These are phyloP conservation scores for Andrena fulva DNA, from an alignment of 2,888 invertebrate genomes.

Conservation along the genomic window DNA sequence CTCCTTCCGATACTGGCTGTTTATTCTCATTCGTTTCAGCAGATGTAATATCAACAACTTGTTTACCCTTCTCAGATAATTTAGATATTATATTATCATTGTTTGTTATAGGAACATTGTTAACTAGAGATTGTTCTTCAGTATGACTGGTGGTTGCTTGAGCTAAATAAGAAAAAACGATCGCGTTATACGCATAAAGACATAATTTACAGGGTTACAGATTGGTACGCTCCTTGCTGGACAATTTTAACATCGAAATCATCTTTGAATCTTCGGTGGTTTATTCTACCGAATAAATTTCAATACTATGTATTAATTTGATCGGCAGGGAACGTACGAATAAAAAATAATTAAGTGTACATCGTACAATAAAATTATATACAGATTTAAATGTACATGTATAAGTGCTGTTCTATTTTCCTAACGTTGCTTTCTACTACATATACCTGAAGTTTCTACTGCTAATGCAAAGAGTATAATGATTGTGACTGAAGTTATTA, in stretches of 20 bases:
- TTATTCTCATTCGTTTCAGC: slow-evolving; percentile 17
- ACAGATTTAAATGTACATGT: slow-evolving; percentile 7
- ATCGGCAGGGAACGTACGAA: not conserved
- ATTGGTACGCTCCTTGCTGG: slow-evolving; percentile 7
- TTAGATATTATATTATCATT: slow-evolving; percentile 33
- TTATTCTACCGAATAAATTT: not conserved
- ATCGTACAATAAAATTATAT: slow-evolving; percentile 13
- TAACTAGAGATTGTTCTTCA: slow-evolving; percentile 62
- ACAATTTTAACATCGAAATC: slow-evolving; percentile 5
- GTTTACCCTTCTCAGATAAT: slow-evolving; percentile 35
- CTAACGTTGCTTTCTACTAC: slow-evolving; percentile 14
- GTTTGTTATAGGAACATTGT: slow-evolving; percentile 51
- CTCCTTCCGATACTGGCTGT: slow-evolving; percentile 20
- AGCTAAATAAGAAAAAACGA: slow-evolving; percentile 57
- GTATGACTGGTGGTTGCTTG: slow-evolving; percentile 47
- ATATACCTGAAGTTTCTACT: slow-evolving; percentile 21
- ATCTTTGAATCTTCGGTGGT: not conserved
- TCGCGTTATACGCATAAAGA: slow-evolving; percentile 10
- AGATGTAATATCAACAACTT: slow-evolving; percentile 23
- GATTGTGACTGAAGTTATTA: slow-evolving; percentile 36
- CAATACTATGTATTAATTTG: slow-evolving; percentile 12
- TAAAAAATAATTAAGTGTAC: slow-evolving; percentile 3
- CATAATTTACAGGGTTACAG: slow-evolving; percentile 4
- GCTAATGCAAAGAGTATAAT: slow-evolving; percentile 14
- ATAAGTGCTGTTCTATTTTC: slow-evolving; percentile 12